A percentile compares a stretch with the other conserved stretches of the same genome.
phyloP scores from a whole-genome alignment of 2,888 invertebrate species.

The Oasisia sp. region DNA sequence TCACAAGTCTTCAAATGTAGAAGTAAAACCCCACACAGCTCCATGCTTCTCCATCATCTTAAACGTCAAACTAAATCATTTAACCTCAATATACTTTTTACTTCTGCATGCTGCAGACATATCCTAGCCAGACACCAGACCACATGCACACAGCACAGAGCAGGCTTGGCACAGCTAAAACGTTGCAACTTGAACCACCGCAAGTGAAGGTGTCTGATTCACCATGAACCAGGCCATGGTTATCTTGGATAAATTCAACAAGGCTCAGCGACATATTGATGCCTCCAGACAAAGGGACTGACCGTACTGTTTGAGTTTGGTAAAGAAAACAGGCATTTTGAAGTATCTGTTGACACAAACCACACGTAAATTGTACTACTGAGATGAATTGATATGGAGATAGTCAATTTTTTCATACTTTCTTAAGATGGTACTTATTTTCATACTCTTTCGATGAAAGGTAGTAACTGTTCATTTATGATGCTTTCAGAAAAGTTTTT shows the following conservation, averaged over 20 bases:
- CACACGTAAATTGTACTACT: neutral
- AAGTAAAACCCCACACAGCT: no score
- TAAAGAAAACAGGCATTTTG: neutral
- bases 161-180: neutral
- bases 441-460: neutral
- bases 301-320: neutral
- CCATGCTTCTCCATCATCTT: no score
- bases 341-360: neutral
- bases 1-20: no score
- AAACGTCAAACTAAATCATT: no score
- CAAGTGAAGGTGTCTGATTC: neutral
- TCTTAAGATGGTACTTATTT: neutral
- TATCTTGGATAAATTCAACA: neutral
- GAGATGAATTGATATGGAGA: neutral
- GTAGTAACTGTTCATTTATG: neutral
- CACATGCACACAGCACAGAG: neutral
- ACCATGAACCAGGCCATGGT: neutral
- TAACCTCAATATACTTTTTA: no score
- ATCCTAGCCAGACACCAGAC: neutral
- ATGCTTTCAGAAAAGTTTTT: neutral
- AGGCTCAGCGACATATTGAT: neutral
- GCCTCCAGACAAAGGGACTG: neutral
- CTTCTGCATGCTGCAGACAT: no score
- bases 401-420: neutral
- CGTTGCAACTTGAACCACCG: neutral